Conservation (phyloP, 2,797 vertebrate genomes). For the Chromobotia macracanthus region DNA sequence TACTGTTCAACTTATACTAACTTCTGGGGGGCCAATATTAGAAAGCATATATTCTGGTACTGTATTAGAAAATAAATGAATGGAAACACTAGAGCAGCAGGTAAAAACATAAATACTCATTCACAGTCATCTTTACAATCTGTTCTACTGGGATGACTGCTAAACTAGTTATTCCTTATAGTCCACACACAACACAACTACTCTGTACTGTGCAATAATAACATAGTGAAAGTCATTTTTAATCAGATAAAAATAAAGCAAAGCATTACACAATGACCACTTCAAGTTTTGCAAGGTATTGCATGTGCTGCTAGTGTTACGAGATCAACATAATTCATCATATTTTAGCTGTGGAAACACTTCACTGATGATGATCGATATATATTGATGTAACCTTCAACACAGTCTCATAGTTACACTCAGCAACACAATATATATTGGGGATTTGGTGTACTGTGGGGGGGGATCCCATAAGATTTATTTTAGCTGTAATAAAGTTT, state of each 20-base stretch:
- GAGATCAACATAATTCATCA: constrained; percentile 2
- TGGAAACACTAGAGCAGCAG: background rate
- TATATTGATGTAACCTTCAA: constrained; percentile 4
- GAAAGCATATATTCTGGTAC: background rate
- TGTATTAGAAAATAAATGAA: background rate
- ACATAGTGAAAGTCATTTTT: background rate
- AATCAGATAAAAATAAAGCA: background rate
- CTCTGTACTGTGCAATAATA: background rate
- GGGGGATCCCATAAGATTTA: background rate
- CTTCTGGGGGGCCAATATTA: background rate
- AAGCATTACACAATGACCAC: background rate
- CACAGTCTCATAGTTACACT: background rate
- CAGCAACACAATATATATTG: background rate
- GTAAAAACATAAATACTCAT: background rate
- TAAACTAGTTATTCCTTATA: background rate
- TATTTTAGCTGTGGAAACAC: background rate
- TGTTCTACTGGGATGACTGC: background rate
- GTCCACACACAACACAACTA: background rate
- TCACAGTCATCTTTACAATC: background rate
- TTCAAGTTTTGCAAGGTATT: background rate
- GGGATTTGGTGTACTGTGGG: background rate
- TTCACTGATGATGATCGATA: constrained; percentile 3
- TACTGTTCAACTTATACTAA: background rate
- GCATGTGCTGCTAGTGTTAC: background rate
- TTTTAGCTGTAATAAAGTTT: background rate